phyloP scores from a whole-genome alignment of 2,113 vertebrate species.

The Takifugu flavidus region DNA sequence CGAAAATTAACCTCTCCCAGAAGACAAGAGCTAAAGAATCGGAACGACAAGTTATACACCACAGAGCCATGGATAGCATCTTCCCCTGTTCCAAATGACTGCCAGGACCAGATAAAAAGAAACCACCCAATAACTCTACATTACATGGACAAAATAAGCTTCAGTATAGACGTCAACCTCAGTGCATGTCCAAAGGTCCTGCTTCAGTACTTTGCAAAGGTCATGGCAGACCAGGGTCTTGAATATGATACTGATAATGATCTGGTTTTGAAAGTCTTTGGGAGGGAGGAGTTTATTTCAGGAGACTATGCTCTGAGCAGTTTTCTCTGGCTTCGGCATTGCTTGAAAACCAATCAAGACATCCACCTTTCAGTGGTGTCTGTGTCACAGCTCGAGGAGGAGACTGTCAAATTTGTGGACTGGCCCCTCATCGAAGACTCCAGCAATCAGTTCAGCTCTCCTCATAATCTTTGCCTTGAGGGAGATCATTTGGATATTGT shows the following conservation, averaged over 20 bases:
- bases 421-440: conserved; percentile 73
- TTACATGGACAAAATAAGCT: conserved; percentile 53
- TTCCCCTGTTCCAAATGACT: conserved; percentile 52
- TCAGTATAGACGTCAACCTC: conserved; percentile 51
- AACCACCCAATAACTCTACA: conserved; percentile 61
- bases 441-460: conserved; percentile 70
- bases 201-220: conserved; percentile 39
- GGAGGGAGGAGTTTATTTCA: conserved; percentile 74
- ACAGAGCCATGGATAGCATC: conserved; percentile 74
- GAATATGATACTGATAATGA: conserved; percentile 16
- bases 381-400: conserved; percentile 45
- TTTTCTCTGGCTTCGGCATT: conserved; percentile 75
- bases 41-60: conserved; percentile 58
- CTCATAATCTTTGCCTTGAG: conserved; percentile 69
- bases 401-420: conserved; percentile 57
- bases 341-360: conserved; percentile 64
- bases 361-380: conserved; percentile 68
- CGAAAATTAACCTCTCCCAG: conserved; percentile 71
- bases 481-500: conserved; percentile 71
- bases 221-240: conserved; percentile 33
- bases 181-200: conserved; percentile 51
- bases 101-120: conserved; percentile 37
- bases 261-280: conserved; percentile 71
- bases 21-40: conserved; percentile 58
- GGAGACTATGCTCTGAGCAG: conserved; percentile 59